A percentile compares a stretch with the other conserved stretches of the same genome.
Evolutionary conservation across 1,140 invertebrate genomes (phyloP).

Genomic region (Arion vulgaris): DNA sequence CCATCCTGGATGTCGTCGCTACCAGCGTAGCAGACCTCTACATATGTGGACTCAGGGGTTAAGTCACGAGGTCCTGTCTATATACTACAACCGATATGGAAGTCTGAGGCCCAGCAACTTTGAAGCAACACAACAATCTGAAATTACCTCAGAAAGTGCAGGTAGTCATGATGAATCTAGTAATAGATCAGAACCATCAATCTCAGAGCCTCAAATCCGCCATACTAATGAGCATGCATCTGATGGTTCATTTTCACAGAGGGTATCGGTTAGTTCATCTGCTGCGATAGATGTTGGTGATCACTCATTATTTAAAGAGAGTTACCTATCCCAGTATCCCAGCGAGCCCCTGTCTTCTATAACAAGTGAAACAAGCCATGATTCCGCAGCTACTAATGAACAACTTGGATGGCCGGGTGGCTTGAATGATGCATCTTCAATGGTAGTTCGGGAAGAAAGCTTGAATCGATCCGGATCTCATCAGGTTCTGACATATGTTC

Average conservation of each 20-base stretch:
- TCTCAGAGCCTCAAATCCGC: background rate
- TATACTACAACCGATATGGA: background rate
- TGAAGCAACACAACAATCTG: background rate
- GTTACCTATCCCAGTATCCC: background rate
- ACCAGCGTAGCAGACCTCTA: background rate
- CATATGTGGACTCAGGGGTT: slow-evolving; percentile 8
- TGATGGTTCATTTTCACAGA: background rate
- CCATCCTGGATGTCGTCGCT: background rate
- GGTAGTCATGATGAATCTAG: background rate
- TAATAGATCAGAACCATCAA: background rate
- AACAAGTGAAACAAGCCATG: background rate
- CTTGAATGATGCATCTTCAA: slow-evolving; percentile 12
- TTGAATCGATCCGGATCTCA: background rate
- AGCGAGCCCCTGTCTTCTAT: background rate
- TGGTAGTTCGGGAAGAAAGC: slow-evolving; percentile 20
- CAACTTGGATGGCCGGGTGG: background rate
- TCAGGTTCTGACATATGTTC: background rate
- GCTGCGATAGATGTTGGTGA: background rate
- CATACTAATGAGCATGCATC: background rate
- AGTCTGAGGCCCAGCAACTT: background rate
- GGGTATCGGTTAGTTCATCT: background rate
- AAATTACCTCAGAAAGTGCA: background rate
- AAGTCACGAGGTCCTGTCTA: background rate
- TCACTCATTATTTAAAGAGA: background rate
- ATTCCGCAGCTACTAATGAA: background rate